A percentile compares a stretch with the other conserved stretches of the same genome.
Conservation (phyloP, 2,888 invertebrate genomes). For the Carcina quercana region DNA sequence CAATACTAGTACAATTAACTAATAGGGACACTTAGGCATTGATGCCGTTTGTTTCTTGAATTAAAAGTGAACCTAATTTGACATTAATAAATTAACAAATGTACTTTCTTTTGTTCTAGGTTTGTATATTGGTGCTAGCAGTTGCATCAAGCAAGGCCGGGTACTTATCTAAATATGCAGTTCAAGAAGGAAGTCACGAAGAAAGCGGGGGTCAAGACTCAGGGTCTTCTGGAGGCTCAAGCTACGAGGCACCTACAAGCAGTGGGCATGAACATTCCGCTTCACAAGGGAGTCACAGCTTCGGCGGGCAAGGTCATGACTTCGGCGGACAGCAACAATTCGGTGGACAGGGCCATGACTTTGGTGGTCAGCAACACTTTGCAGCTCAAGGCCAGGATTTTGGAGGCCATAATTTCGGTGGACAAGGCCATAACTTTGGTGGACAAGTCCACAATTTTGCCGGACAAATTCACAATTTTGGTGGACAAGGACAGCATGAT, state of each 20-base stretch:
- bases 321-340: slow-evolving; percentile 18
- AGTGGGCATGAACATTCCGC: slow-evolving; percentile 21
- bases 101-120: slow-evolving; percentile 35
- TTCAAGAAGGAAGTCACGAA: slow-evolving; percentile 29
- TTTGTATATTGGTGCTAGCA: slow-evolving; percentile 56
- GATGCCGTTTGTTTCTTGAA: too few species aligned
- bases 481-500: slow-evolving; percentile 20
- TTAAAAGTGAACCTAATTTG: too few species aligned
- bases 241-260: slow-evolving; percentile 18
- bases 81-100: too few species aligned
- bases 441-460: slow-evolving; percentile 21
- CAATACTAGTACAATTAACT: too few species aligned
- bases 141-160: slow-evolving; percentile 61
- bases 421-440: slow-evolving; percentile 20
- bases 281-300: slow-evolving; percentile 9
- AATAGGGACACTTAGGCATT: too few species aligned
- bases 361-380: slow-evolving; percentile 9
- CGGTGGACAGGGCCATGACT: slow-evolving; percentile 20
- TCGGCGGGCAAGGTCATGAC: slow-evolving; percentile 19
- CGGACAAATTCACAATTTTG: slow-evolving; percentile 19
- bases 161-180: too few species aligned
- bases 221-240: slow-evolving; percentile 18
- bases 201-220: slow-evolving; percentile 35
- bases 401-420: slow-evolving; percentile 12
- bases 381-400: too few species aligned